Percentiles rank a stretch among this genome's conserved stretches.
Evolutionary conservation across 2,888 invertebrate genomes (phyloP).

Genomic region (Diploptera punctata): DNA sequence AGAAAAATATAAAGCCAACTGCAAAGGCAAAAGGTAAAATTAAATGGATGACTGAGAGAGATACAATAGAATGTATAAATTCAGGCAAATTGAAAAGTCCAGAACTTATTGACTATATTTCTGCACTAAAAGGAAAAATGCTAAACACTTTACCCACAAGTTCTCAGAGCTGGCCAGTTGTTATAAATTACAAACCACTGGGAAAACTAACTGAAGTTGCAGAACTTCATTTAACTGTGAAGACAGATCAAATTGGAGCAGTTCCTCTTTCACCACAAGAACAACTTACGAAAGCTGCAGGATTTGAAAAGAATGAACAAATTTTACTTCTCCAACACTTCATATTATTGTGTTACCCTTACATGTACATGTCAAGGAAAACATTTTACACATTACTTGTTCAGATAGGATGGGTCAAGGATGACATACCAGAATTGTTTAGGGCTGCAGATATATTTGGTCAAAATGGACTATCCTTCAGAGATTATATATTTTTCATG

Average conservation of each 20-base stretch:
- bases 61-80: not conserved
- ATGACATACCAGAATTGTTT: not conserved
- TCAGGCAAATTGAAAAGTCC: not conserved
- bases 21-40: not conserved
- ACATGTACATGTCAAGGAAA: too few species aligned
- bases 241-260: not conserved
- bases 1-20: not conserved
- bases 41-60: not conserved
- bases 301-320: not conserved
- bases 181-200: not conserved
- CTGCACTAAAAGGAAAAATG: not conserved
- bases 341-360: too few species aligned
- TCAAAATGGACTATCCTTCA: slow-evolving; percentile 61
- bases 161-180: not conserved
- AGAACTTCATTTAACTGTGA: not conserved
- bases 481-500: slow-evolving; percentile 65
- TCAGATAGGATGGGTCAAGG: too few species aligned
- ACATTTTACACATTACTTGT: too few species aligned
- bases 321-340: too few species aligned
- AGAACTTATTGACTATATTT: not conserved
- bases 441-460: slow-evolving; percentile 64
- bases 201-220: not conserved
- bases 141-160: not conserved
- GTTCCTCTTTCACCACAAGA: not conserved
- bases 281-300: not conserved